These are phyloP conservation scores for Drosophila phalerata DNA, from an alignment of 2,888 invertebrate species.

Conservation along the genomic window DNA sequence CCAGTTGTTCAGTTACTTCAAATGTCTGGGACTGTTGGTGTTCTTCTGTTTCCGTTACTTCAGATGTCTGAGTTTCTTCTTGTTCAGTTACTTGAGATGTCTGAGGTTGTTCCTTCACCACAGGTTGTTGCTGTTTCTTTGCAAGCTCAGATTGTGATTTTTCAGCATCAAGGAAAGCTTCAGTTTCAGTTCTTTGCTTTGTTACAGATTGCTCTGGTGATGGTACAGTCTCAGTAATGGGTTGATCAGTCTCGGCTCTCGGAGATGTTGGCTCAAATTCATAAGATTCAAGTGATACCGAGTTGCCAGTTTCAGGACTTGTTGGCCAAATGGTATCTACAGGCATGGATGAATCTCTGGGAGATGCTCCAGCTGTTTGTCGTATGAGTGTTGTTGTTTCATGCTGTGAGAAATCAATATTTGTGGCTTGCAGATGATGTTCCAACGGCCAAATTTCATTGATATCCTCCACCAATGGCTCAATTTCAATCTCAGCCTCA, in stretches of 20 bases:
- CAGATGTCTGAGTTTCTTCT: neutral
- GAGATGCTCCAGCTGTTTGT: conserved; percentile 26
- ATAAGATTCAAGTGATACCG: conserved; percentile 79
- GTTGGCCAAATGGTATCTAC: conserved; percentile 83
- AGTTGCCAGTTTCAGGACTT: conserved; percentile 81
- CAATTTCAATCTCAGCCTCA: conserved; percentile 35
- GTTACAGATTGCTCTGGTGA: conserved; percentile 4
- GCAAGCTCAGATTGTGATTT: conserved; percentile 16
- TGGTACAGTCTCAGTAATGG: conserved; percentile 20
- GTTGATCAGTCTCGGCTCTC: conserved; percentile 15
- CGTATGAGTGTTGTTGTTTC: conserved; percentile 25
- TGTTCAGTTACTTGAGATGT: too few relatives aligned
- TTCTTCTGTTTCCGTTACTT: too few relatives aligned
- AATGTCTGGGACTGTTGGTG: neutral
- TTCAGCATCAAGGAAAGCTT: conserved; percentile 41
- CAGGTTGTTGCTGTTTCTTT: neutral
- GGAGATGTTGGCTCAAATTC: conserved; percentile 72
- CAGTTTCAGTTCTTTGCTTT: conserved; percentile 35
- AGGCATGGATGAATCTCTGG: conserved; percentile 46
- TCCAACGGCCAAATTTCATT: conserved; percentile 84
- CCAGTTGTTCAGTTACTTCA: neutral
- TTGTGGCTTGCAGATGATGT: conserved; percentile 80
- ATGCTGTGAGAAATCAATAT: conserved; percentile 83
- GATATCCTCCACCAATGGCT: conserved; percentile 77
- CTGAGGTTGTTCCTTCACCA: too few relatives aligned